Base-by-base conservation (phyloP, 2,113 vertebrate genomes). In the Larimichthys crocea region DNA sequence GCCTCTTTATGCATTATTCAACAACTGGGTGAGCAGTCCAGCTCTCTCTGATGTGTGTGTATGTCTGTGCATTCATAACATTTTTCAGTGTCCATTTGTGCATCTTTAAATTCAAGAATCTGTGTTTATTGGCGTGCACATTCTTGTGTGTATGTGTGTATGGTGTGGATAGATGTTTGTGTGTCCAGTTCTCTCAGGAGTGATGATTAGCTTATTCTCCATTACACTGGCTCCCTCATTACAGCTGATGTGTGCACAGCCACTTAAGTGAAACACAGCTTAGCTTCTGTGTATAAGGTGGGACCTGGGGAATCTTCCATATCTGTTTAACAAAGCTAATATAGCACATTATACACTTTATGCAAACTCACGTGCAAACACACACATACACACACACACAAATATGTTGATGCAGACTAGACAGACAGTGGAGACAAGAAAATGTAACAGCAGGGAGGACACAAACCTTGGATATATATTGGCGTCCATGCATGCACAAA, bases 1-100 rank as follows among this genome's bases (percentile, higher is more conserved):
- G 70, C 73, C 79, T 84, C 80, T 78, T 80, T 26, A 86, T 93
- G 70, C 81, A 93, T 93, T 91, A 94, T 93, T 93, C 84, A 93
- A 88, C 85, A 85, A 89, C 83, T 84, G 80, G 64, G 52, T 76
- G 61, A 80, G 69, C 48, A 24, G 80, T 81, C 79, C 80, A 74
- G 72, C 74, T 80, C 69, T 55, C 35, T 82, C 55, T 76, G 52
- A 29, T 82, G 40, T 76, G 10, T 29, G 62, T 75, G 11, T 68
- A 56, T 63, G 69, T 74, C 26, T 74, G 24, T 48, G 22, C 42
- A 64, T 74, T 67, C 73, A 76, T 31, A 59, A 35, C n/a, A 55
- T 24, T 22, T 10, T 59, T 24, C 73, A 53, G 19, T 65, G 79
- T 80, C 80, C 69, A 67, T 82, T 84, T 24, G 57, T 88, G 52